phyloP scores from a whole-genome alignment of 2,113 vertebrate species.

The Eulemur macaco region DNA sequence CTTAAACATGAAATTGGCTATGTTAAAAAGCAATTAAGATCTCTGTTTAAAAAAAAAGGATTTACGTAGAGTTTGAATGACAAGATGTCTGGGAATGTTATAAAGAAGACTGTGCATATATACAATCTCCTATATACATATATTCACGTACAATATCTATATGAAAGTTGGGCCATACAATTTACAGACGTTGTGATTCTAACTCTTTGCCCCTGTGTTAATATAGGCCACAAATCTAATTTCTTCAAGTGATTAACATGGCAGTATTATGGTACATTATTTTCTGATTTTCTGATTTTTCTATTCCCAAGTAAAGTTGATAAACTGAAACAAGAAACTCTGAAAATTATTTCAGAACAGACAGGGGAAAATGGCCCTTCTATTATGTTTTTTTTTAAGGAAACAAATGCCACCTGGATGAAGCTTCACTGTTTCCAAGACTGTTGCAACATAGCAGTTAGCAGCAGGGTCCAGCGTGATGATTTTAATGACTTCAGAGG shows the following conservation, averaged over 20 bases:
- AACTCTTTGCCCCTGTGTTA: background rate
- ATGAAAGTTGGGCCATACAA: background rate
- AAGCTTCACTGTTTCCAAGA: constrained; percentile 50
- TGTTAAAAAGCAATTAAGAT: background rate
- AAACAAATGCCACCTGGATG: constrained; percentile 52
- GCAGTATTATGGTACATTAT: background rate
- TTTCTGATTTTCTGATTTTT: background rate
- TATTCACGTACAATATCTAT: too few relatives aligned
- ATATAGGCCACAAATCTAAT: background rate
- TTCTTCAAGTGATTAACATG: background rate
- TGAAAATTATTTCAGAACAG: constrained; percentile 18
- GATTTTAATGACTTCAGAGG: constrained; percentile 73
- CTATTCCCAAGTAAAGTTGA: background rate
- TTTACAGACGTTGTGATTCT: background rate
- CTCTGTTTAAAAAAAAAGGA: background rate
- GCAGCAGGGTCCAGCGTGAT: constrained; percentile 68
- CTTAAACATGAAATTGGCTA: background rate
- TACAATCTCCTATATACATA: too few relatives aligned
- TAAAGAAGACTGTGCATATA: background rate
- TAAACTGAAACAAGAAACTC: background rate
- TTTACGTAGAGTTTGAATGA: background rate
- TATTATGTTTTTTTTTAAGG: background rate
- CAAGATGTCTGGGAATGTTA: background rate
- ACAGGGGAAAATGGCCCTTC: background rate
- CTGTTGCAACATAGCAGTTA: constrained; percentile 64